Evolutionary conservation across 2,888 invertebrate species (phyloP).

Genomic region (Agrilus biguttatus): DNA sequence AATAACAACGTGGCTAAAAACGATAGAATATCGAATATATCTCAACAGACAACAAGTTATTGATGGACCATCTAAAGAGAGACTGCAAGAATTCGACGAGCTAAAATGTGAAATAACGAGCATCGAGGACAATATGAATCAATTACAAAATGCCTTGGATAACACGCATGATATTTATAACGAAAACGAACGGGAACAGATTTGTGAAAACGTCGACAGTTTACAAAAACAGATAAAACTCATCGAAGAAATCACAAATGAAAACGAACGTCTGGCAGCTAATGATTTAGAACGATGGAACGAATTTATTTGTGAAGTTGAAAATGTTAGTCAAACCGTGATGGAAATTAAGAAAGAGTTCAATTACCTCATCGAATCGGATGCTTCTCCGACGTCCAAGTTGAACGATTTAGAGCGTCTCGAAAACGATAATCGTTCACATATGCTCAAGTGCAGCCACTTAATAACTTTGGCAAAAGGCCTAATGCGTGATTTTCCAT

Average conservation of each 20-base stretch:
- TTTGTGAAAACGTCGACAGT: conserved; percentile 42
- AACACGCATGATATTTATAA: conserved; percentile 34
- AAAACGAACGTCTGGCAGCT: conserved; percentile 39
- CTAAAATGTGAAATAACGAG: conserved; percentile 50
- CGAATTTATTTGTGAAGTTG: conserved; percentile 49
- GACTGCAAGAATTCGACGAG: conserved; percentile 44
- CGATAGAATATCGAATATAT: conserved; percentile 66
- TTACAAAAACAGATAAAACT: conserved; percentile 53
- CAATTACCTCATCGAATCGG: conserved; percentile 42
- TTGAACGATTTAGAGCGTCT: conserved; percentile 54
- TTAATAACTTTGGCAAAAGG: conserved; percentile 47
- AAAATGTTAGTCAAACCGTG: conserved; percentile 40
- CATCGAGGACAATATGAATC: conserved; percentile 50
- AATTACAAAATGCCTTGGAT: conserved; percentile 43
- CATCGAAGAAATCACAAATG: conserved; percentile 51
- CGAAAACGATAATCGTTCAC: conserved; percentile 49
- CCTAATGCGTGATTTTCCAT: conserved; percentile 54
- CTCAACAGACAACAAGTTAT: conserved; percentile 41
- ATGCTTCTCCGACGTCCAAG: conserved; percentile 51
- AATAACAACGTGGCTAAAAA: conserved; percentile 73
- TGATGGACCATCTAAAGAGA: conserved; percentile 43
- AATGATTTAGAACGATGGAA: conserved; percentile 56
- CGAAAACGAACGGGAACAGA: conserved; percentile 31
- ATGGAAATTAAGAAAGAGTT: conserved; percentile 37
- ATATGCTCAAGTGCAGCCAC: conserved; percentile 44